Evolutionary conservation across 2,113 vertebrate species (phyloP).

Genomic region (Nothoprocta perdicaria): DNA sequence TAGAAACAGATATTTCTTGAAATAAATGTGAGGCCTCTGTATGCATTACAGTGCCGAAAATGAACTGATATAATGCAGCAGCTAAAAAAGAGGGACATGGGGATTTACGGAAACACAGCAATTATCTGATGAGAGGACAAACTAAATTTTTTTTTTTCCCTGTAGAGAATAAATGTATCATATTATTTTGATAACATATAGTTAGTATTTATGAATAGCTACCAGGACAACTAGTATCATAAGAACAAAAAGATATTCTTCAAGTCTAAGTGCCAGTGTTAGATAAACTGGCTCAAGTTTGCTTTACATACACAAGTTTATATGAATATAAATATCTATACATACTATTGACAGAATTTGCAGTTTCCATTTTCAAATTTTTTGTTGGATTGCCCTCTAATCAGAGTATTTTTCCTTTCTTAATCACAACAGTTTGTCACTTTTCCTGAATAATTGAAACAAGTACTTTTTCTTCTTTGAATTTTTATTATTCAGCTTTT

Average conservation of each 20-base stretch:
- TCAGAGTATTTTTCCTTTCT: neutral
- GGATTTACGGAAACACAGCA: neutral
- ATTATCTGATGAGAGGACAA: neutral
- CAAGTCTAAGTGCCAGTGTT: neutral
- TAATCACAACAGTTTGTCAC: neutral
- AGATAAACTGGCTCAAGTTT: neutral
- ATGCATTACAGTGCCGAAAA: neutral
- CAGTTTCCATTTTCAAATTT: neutral
- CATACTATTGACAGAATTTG: neutral
- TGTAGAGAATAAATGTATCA: neutral
- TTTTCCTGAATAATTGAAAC: neutral
- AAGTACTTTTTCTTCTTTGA: neutral
- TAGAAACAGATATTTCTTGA: neutral
- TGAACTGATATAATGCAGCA: neutral
- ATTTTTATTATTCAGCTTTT: neutral
- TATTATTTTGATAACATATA: neutral
- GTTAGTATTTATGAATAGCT: neutral
- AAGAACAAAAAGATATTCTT: neutral
- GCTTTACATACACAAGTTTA: neutral
- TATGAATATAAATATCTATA: neutral
- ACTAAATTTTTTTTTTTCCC: neutral
- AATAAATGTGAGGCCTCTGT: neutral
- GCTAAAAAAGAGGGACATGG: neutral
- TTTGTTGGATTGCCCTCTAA: neutral
- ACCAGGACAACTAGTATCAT: neutral